Base-by-base conservation (phyloP, 2,888 invertebrate species). In the Mythimna pallens region DNA sequence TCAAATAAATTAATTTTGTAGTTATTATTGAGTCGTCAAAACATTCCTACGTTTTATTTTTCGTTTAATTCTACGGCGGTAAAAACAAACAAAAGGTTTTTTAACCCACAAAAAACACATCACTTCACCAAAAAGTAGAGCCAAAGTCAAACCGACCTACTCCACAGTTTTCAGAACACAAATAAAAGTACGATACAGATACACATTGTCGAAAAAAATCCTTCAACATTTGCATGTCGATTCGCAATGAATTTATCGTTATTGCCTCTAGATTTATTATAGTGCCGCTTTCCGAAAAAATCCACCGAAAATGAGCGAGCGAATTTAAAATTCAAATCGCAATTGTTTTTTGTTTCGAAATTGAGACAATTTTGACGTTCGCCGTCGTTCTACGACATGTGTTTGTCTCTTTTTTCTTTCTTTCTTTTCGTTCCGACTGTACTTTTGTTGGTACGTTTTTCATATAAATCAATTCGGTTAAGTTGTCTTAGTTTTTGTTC, bases 181-280 rank as follows among this genome's bases (percentile, higher is more conserved):
- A 85, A 92, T 90, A 92, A 94, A 93, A 92, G 90, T 91, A 92
- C 91, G 90, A 91, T 91, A 88, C 89, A 91, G 91, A 91, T 92
- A 89, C 89, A 91, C 88, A 91, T 89, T 92, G 92, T 92, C 91
- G 91, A 95, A 96, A 95, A 95, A 94, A 94, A 95, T 94, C 92
- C 89, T 87, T 88, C 87, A 87, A 92, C 96, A 96, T 96, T 96
- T 96, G 95, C 96, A 96, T 96, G 96, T 95, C 96, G 94, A 96
- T 95, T 93, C 87, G 94, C 95, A 96, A 96, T 96, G 96, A 96
- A 96, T 96, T 96, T 96, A 96, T 96, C 88, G 96, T 96, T 96
- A 96, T 96, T 96, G 95, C 94, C 83, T 83, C 80, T 88, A 94
- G 96, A 96, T 96, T 96, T 96, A 96, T 96, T 94, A 91, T 87